Base-by-base conservation (phyloP, 2,797 vertebrate genomes). In the Microcaecilia unicolor region DNA sequence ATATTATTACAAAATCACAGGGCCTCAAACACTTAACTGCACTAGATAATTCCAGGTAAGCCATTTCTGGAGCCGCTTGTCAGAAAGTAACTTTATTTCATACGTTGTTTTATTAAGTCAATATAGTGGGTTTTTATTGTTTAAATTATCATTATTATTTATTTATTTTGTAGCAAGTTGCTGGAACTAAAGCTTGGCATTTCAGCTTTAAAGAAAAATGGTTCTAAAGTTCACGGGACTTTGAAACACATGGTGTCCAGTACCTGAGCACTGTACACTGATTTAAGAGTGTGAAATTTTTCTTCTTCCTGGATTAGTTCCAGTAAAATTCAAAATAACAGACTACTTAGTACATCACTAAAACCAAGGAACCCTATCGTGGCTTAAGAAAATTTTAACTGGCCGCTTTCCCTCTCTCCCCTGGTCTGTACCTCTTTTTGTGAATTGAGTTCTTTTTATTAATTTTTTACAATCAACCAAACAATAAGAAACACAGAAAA, bases 1-100 rank as follows among this genome's bases (percentile, higher is more conserved):
- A 57, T 52, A 70, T n/a, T n/a, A n/a, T 80, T 80, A 81, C 58
- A 57, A 71, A 72, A 73, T 65, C 72, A 69, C 37, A 69, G 67
- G 73, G 66, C 70, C 71, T 73, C 72, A 32, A 58, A 61, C 44
- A 47, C 61, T 76, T 73, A 74, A 66, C 8, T 9, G 53, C 63
- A 70, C 30, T 66, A 55, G 33, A 33, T 54, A 61, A 68, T 68
- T 65, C 73, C 51, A 24, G 29, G n/a, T 64, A 63, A 47, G 53
- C 70, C 55, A 37, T 37, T 40, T 22, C 35, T 48, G 62, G 57
- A 7, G 6, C 27, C 22, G 42, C 38, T 12, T 8, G 28, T 28
- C 8, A 44, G 26, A 24, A 27, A 61, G 41, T 51, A 17, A 0
- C 43, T 28, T 37, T 27, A 55, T 69, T 43, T 50, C 37, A 43